phyloP scores from a whole-genome alignment of 1,140 invertebrate genomes.

The Drosophila trapezifrons region DNA sequence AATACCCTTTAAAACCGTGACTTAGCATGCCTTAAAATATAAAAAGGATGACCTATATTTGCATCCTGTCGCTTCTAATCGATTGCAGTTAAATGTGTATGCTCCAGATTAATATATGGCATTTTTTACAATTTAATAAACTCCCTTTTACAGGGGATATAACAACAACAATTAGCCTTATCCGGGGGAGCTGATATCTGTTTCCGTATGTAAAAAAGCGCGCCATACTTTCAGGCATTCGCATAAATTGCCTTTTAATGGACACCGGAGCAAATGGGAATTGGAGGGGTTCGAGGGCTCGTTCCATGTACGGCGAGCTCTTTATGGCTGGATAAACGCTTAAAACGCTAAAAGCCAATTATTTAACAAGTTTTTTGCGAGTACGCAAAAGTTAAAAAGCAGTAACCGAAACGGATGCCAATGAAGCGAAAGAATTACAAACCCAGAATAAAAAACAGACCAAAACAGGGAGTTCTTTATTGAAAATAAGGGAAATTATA shows the following conservation, averaged over 20 bases:
- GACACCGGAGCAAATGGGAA: conserved; percentile 27
- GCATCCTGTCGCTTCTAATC: neutral
- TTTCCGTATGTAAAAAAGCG: conserved; percentile 31
- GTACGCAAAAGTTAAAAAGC: conserved; percentile 5
- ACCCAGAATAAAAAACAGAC: neutral
- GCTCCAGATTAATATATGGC: neutral
- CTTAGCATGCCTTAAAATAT: neutral
- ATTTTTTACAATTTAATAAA: neutral
- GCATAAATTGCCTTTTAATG: conserved; percentile 55
- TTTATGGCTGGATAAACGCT: conserved; percentile 51
- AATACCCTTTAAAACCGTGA: conserved; percentile 1
- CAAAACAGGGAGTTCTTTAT: neutral
- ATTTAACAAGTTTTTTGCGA: conserved; percentile 45
- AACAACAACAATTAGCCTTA: conserved; percentile 44
- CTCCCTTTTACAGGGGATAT: conserved; percentile 6
- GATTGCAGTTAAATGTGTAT: neutral
- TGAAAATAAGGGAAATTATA: neutral
- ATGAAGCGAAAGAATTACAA: conserved; percentile 35
- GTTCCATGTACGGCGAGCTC: conserved; percentile 14
- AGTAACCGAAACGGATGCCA: conserved; percentile 21
- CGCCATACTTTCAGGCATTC: conserved; percentile 33
- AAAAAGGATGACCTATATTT: neutral
- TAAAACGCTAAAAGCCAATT: conserved; percentile 56
- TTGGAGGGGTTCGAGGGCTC: conserved; percentile 7
- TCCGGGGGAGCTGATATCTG: conserved; percentile 24